Conservation (phyloP, 2,113 vertebrate species). For the Ptychochromis oligacanthus region DNA sequence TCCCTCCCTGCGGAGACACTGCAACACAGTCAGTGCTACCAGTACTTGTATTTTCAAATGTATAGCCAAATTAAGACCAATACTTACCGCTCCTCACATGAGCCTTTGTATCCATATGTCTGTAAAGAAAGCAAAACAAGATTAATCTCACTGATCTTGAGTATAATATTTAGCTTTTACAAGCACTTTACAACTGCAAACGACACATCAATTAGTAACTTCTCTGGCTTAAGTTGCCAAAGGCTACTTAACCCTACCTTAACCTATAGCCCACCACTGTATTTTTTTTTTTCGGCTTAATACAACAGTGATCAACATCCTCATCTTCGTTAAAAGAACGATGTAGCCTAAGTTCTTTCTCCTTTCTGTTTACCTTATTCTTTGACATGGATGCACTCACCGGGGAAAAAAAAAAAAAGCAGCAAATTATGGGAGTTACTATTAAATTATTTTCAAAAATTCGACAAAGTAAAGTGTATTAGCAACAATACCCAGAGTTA, state of each 20-base stretch:
- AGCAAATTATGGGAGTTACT: no score
- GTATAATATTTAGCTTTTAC: not conserved
- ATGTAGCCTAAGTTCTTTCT: not conserved
- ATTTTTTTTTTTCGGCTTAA: not conserved
- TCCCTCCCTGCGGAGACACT: constrained; percentile 78
- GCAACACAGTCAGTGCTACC: not conserved
- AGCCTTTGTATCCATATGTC: constrained; percentile 68
- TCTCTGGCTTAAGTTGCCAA: not conserved
- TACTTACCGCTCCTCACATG: constrained; percentile 76
- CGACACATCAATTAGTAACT: not conserved
- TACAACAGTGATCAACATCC: not conserved
- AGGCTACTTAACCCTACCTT: not conserved
- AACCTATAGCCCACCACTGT: not conserved
- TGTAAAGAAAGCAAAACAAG: constrained; percentile 41
- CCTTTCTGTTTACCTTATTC: constrained; percentile 63
- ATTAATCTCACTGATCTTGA: not conserved
- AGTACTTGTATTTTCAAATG: not conserved
- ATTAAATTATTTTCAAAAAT: not conserved
- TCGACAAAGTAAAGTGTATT: not conserved
- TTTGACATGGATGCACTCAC: constrained; percentile 62
- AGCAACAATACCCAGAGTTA: not conserved
- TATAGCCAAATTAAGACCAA: not conserved
- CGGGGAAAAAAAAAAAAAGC: not conserved
- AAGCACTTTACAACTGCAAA: not conserved
- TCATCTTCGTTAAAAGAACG: not conserved